These are phyloP conservation scores for Sporophila hypoxantha DNA, from an alignment of 2,113 vertebrate genomes.

Conservation along the genomic window DNA sequence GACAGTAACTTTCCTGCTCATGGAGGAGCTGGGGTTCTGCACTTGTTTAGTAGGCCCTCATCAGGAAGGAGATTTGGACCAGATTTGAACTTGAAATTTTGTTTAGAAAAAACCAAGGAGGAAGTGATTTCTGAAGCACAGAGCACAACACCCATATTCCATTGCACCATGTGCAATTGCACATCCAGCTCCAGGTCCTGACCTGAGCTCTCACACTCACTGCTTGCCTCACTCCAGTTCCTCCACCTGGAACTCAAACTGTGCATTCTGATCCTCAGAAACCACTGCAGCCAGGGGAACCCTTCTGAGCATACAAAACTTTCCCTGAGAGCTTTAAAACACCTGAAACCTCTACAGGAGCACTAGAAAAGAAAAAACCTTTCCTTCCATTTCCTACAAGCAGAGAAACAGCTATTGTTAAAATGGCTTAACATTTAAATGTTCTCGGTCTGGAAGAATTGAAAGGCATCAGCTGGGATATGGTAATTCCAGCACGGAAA, in stretches of 20 bases:
- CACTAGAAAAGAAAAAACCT: background rate
- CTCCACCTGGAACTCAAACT: background rate
- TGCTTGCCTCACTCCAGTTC: background rate
- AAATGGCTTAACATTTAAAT: background rate
- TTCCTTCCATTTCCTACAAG: background rate
- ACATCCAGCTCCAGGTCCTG: fast-evolving
- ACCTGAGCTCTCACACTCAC: background rate
- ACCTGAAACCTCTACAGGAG: background rate
- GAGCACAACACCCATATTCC: background rate
- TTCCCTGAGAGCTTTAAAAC: background rate
- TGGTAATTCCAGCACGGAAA: background rate
- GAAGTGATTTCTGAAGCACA: fast-evolving
- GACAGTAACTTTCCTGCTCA: background rate
- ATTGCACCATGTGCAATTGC: background rate
- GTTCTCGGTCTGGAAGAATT: fast-evolving
- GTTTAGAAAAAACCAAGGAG: background rate
- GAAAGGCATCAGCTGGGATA: background rate
- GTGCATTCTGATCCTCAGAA: background rate
- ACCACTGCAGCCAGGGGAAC: background rate
- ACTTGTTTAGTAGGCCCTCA: fast-evolving
- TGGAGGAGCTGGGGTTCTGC: fast-evolving
- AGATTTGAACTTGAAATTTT: background rate
- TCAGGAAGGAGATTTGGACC: background rate
- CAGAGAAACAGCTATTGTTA: background rate
- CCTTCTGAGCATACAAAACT: background rate